Evolutionary conservation across 2,113 vertebrate species (phyloP), one percentile per base, ranked within the genome.

Genomic region (Triplophysa dalaica): DNA sequence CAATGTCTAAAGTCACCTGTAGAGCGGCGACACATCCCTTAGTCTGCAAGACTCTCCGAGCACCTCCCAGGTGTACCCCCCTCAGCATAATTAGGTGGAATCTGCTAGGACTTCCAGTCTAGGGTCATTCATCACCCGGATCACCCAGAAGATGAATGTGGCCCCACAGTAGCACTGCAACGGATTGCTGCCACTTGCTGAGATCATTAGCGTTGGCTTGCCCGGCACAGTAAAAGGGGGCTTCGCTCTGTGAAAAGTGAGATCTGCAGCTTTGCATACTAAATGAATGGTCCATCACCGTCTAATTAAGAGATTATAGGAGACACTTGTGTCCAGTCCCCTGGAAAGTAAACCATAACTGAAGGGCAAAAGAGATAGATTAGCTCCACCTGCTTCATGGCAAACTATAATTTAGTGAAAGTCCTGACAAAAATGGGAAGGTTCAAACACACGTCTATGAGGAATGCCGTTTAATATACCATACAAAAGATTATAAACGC

Each of bases 111-210:
- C 85, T 89, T 92, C 87, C 86, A 87, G 86, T 89, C 86, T 66
- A 61, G 82, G 91, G 89, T 91, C 91, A 90, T 93, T 91, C 87
- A 93, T 93, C 92, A 92, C 89, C 86, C 67, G 87, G 90, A 90
- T 91, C 90, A 88, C 89, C 87, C 50, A 65, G 80, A 90, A 92
- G 92, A 94, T 93, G 91, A 93, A 94, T 93, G 90, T 82, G 88
- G 85, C 87, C 85, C 87, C 86, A 75, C 88, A 84, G 89, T 85
- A 83, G 87, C 80, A 85, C 87, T 90, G 87, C 90, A 93, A 91
- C 90, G 91, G 91, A 93, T 93, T 91, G 91, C 91, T 92, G 92
- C 90, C 92, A 92, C 92, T 93, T 92, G 91, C 91, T 84, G 90
- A 91, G 92, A 91, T 93, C 91, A 93, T 94, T 94, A 93, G 91